These are phyloP conservation scores for Hymenopus coronatus DNA, from an alignment of 2,888 invertebrate species.

Conservation along the genomic window DNA sequence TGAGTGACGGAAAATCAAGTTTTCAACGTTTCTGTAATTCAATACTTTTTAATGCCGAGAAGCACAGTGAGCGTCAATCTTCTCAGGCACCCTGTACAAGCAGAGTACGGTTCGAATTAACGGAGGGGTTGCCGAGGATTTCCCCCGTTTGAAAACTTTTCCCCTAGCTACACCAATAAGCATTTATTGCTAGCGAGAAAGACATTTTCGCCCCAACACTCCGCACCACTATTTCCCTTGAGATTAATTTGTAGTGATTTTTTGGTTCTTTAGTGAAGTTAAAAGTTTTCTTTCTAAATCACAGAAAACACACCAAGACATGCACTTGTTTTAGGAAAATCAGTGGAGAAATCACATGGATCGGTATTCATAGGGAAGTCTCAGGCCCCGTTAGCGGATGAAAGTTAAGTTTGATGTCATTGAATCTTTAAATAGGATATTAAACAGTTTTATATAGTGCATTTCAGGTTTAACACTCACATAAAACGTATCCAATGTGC, in stretches of 20 bases:
- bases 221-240: not conserved
- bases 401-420: no score
- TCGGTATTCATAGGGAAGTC: no score
- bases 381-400: no score
- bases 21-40: not conserved
- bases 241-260: not conserved
- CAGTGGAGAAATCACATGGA: no score
- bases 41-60: not conserved
- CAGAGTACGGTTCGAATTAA: not conserved
- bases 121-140: not conserved
- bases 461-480: no score
- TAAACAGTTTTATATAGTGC: no score
- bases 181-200: not conserved
- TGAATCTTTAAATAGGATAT: no score
- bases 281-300: no score
- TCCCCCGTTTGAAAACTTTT: not conserved
- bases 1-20: no score
- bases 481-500: no score
- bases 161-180: not conserved
- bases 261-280: not conserved
- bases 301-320: no score
- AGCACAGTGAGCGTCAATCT: not conserved
- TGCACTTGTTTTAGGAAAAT: no score
- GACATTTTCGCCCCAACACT: not conserved
- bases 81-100: not conserved